Conservation (phyloP, 2,888 invertebrate species). For the Mantis religiosa region DNA sequence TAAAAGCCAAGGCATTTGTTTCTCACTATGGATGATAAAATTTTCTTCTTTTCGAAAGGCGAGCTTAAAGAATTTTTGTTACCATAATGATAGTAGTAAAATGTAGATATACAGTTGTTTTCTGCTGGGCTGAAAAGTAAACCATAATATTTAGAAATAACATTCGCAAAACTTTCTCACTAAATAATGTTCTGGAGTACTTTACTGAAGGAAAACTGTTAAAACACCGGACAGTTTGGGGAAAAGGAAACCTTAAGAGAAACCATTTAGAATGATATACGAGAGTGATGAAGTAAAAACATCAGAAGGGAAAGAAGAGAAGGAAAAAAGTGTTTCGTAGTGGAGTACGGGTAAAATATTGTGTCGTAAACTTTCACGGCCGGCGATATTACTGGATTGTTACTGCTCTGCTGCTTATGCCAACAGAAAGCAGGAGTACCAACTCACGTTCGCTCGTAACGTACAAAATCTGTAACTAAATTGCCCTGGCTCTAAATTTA, state of each 20-base stretch:
- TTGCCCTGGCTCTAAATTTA: background rate
- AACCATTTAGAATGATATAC: background rate
- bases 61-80: no score
- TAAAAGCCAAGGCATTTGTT: no score
- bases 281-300: background rate
- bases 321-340: background rate
- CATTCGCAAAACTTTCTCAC: background rate
- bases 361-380: background rate
- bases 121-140: background rate
- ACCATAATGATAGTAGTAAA: no score
- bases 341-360: background rate
- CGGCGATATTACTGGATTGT: background rate
- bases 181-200: background rate
- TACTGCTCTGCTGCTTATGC: background rate
- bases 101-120: background rate
- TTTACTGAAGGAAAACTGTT: background rate
- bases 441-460: background rate
- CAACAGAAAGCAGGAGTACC: background rate
- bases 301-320: background rate
- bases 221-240: background rate
- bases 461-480: background rate
- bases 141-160: background rate
- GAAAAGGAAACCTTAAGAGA: background rate
- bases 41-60: no score
- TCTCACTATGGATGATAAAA: no score